These are phyloP conservation scores for Metridium senile DNA, from an alignment of 92 coral and sea anemone species.

Conservation along the genomic window DNA sequence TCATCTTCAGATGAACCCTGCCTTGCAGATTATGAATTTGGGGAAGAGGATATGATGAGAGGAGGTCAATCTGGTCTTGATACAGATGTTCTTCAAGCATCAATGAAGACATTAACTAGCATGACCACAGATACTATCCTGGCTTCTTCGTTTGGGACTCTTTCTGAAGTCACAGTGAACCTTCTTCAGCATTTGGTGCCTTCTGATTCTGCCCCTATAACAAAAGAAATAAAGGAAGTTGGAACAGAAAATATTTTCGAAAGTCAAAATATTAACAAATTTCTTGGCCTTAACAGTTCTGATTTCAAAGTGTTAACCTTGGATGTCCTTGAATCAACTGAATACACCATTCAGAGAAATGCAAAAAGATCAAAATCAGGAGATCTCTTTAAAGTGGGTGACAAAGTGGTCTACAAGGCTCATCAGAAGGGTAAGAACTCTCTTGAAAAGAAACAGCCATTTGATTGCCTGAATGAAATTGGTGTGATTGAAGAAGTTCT, in stretches of 20 bases:
- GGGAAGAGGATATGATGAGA: constrained; percentile 3
- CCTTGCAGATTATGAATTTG: constrained; percentile 7
- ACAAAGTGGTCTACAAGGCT: constrained; percentile 10
- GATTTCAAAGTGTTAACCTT: constrained; percentile 4
- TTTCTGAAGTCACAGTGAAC: neutral
- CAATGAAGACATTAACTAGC: neutral
- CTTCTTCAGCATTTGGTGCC: neutral
- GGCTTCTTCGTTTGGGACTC: constrained; percentile 22
- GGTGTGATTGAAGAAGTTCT: constrained; percentile 16
- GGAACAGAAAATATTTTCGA: neutral
- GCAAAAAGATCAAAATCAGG: constrained; percentile 16
- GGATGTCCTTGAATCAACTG: constrained; percentile 37
- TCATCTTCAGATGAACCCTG: constrained; percentile 14
- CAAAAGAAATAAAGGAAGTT: neutral
- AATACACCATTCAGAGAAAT: constrained; percentile 36
- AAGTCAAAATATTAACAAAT: neutral
- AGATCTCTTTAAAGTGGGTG: constrained; percentile 13
- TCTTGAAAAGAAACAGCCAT: constrained; percentile 5
- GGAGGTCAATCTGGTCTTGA: neutral
- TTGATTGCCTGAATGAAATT: constrained; percentile 4
- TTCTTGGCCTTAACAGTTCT: neutral
- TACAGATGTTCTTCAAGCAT: constrained; percentile 9
- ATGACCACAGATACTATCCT: constrained; percentile 4
- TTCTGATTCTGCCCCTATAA: neutral
- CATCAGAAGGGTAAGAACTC: neutral